Evolutionary conservation across 2,888 invertebrate genomes (phyloP).

Genomic region (Tryphoninae sp.): DNA sequence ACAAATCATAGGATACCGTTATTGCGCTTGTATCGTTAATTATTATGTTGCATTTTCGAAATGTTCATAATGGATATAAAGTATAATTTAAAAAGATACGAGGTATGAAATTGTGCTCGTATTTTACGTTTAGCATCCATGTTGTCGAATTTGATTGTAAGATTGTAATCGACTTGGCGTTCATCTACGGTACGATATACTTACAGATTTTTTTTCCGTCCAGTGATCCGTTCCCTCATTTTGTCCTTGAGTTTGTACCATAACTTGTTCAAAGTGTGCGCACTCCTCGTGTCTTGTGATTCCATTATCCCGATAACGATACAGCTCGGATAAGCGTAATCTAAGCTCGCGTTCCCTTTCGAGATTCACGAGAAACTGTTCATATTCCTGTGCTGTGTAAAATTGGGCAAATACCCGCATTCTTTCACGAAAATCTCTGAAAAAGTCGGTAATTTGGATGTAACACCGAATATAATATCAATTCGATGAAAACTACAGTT

Average conservation of each 20-base stretch:
- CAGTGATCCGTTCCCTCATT: conserved; percentile 83
- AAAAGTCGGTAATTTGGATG: conserved; percentile 48
- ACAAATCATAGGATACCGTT: conserved; percentile 8
- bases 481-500: conserved; percentile 7
- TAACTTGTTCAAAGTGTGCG: conserved; percentile 92
- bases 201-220: conserved; percentile 87
- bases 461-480: conserved; percentile 22
- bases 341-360: conserved; percentile 93
- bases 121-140: conserved; percentile 18
- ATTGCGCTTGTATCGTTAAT: neutral
- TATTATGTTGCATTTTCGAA: too few species aligned
- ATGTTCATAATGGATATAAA: too few species aligned
- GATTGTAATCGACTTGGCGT: conserved; percentile 13
- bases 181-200: conserved; percentile 71
- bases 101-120: neutral
- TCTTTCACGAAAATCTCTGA: conserved; percentile 91
- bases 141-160: conserved; percentile 38
- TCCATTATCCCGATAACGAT: conserved; percentile 93
- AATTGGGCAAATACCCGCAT: conserved; percentile 94
- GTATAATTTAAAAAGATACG: neutral
- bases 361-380: conserved; percentile 89
- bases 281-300: conserved; percentile 92
- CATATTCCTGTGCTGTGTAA: conserved; percentile 92
- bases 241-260: conserved; percentile 85
- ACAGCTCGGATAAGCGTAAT: conserved; percentile 90